Conservation (phyloP, 2,888 invertebrate species). For the Polylopha cassiicola region DNA sequence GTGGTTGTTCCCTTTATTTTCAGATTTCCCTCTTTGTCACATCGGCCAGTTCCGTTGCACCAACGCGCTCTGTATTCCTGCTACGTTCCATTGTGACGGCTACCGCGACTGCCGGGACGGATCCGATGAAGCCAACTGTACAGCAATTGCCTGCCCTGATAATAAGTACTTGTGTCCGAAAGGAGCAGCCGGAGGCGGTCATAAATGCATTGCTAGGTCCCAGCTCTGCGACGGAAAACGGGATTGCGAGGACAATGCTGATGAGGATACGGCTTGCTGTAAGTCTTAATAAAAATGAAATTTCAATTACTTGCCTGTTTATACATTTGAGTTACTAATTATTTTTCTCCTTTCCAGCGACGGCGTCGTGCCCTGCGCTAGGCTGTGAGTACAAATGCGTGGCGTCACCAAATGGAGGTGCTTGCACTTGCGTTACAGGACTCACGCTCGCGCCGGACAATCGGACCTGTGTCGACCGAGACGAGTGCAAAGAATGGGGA, state of each 20-base stretch:
- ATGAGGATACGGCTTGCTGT: slow-evolving; percentile 94
- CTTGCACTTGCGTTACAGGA: slow-evolving; percentile 93
- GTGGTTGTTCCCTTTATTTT: slow-evolving; percentile 12
- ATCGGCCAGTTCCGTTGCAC: slow-evolving; percentile 94
- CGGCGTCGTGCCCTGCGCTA: slow-evolving; percentile 86
- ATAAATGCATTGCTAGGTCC: slow-evolving; percentile 91
- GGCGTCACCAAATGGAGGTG: slow-evolving; percentile 91
- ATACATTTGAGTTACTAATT: slow-evolving; percentile 24
- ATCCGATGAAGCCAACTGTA: slow-evolving; percentile 92
- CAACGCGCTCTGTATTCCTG: slow-evolving; percentile 95
- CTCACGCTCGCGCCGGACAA: slow-evolving; percentile 89
- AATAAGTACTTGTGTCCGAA: slow-evolving; percentile 94
- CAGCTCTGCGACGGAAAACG: slow-evolving; percentile 93
- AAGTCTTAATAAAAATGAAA: slow-evolving; percentile 50
- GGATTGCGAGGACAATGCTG: slow-evolving; percentile 94
- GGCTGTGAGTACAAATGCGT: slow-evolving; percentile 95
- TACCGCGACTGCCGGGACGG: slow-evolving; percentile 95
- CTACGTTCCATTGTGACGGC: slow-evolving; percentile 89
- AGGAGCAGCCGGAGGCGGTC: slow-evolving; percentile 81
- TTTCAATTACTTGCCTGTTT: not conserved
- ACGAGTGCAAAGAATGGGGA: slow-evolving; percentile 95
- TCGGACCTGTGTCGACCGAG: slow-evolving; percentile 91
- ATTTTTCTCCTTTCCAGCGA: slow-evolving; percentile 75
- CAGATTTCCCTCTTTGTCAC: slow-evolving; percentile 92
- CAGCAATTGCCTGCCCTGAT: slow-evolving; percentile 90